Base-by-base conservation (phyloP, 2,888 invertebrate species). In the Dusona sp. region DNA sequence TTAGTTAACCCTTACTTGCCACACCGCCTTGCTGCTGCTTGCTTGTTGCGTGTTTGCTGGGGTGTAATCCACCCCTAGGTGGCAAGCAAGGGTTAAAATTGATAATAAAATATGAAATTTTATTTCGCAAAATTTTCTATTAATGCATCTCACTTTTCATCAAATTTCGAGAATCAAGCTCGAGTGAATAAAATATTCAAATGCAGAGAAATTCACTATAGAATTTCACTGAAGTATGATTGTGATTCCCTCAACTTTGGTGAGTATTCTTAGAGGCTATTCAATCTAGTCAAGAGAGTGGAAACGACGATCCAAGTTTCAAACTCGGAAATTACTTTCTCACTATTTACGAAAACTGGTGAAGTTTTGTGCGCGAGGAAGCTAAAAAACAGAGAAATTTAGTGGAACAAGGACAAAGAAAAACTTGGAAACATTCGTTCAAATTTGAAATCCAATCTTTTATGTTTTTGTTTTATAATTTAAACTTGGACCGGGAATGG, bases 301-400 rank as follows among this genome's bases (percentile, higher is more conserved):
- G 29, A 61, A 61, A 29, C 61, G 29, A 1, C 29, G 61, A 29
- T 29, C 16, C 29, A 16, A 61, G 29, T 61, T 61, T 61, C 11
- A 25, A 61, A 29, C 61, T 61, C 29, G 57, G 25, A 61, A 61
- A 61, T 61, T 29, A 61, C 29, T 61, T 61, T 16, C 16, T 61
- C 61, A 61, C 61, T 6, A 29, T 61, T 61, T 29, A 61, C 29
- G 29, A 29, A 61, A 16, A 6, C 16, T 2, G 16, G 25, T 16
- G 16, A 61, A 61, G 29, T 29, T 61, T 61, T 29, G 29, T 29
- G 25, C 29, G 3, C 11, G 13, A 29, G 13, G 13, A 57, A 13
- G 25, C 25, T 13, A 57, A 57, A 25, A 13, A 57, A 57, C 2
- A 25, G 57, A 57, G 54, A 25, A 57, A 57, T 25, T 0, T 6